A percentile compares a stretch with the other conserved stretches of the same genome.
phyloP scores from a whole-genome alignment of 2,797 vertebrate genomes.

The Phrynocephalus forsythii region DNA sequence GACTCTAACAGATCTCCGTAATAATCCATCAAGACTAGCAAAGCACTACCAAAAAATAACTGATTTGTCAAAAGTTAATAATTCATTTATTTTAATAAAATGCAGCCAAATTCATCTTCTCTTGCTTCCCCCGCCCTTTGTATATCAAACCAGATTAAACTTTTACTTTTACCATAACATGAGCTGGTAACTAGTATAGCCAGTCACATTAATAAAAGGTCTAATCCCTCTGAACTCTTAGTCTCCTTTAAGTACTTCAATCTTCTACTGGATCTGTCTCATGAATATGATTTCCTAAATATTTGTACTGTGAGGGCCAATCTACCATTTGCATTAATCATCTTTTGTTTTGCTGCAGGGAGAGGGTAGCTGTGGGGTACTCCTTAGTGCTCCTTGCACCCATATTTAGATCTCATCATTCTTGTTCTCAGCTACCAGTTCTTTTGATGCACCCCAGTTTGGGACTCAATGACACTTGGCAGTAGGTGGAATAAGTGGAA shows the following conservation, averaged over 20 bases:
- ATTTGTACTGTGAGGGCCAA: not conserved
- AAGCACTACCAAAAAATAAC: not conserved
- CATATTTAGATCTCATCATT: not conserved
- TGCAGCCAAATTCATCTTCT: not conserved
- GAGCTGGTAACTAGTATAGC: not conserved
- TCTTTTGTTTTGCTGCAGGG: not conserved
- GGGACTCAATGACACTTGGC: not conserved
- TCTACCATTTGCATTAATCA: not conserved
- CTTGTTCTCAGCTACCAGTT: not conserved
- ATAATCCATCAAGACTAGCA: not conserved
- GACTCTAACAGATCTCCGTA: not conserved
- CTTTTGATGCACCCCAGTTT: not conserved
- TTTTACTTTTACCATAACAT: not conserved
- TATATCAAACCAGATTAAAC: not conserved
- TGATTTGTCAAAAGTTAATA: no score
- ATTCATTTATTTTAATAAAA: not conserved
- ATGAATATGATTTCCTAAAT: not conserved
- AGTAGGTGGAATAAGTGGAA: no score
- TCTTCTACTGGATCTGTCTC: conserved; percentile 5
- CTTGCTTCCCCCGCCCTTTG: not conserved
- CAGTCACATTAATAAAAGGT: not conserved
- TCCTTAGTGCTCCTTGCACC: not conserved
- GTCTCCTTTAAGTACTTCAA: not conserved
- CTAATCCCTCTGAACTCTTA: not conserved
- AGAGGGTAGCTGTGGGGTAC: not conserved